phyloP scores from a whole-genome alignment of 1,140 invertebrate genomes.

The Ostrea edulis region DNA sequence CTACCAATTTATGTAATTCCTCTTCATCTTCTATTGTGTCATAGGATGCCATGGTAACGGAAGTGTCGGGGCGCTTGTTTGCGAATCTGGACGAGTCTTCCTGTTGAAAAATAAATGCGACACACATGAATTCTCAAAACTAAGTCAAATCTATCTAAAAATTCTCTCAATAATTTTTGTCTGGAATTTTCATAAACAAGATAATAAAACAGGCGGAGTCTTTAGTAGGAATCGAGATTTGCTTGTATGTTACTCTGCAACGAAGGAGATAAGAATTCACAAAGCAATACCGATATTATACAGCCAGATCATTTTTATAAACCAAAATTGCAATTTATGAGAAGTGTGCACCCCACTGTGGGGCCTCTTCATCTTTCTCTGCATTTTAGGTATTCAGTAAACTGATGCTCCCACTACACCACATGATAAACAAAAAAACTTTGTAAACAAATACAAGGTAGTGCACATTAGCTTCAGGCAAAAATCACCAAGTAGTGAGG shows the following conservation, averaged over 20 bases:
- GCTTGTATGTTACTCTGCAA: background rate
- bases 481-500: background rate
- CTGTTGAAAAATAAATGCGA: background rate
- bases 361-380: slow-evolving; percentile 4
- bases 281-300: background rate
- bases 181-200: background rate
- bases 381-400: slow-evolving; percentile 33
- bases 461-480: background rate
- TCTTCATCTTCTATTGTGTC: slow-evolving; percentile 71
- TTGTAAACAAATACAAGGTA: slow-evolving; percentile 17
- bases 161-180: too few relatives aligned
- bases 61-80: background rate
- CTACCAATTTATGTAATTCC: slow-evolving; percentile 70
- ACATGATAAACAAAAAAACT: slow-evolving; percentile 28
- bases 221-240: background rate
- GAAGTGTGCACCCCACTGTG: background rate
- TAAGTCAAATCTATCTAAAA: too few relatives aligned
- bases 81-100: background rate
- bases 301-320: background rate
- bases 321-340: background rate
- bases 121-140: too few relatives aligned
- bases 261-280: background rate
- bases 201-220: background rate
- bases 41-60: slow-evolving; percentile 63
- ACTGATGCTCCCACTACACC: slow-evolving; percentile 6